Base-by-base conservation (phyloP, 53 echinoderm and acorn worm genomes). In the Henricia sp. region DNA sequence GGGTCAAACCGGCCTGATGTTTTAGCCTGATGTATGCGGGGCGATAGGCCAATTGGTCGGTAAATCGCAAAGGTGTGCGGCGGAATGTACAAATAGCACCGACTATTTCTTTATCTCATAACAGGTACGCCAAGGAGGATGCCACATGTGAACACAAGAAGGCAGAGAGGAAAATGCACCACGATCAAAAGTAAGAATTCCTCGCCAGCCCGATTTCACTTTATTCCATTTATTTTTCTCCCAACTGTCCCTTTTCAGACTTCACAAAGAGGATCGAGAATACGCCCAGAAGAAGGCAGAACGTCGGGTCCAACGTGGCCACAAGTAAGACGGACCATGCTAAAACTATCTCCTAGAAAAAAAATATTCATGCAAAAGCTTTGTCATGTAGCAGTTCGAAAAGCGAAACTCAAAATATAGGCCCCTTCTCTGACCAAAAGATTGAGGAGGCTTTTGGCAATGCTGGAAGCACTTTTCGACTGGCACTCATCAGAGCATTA, bases 51-150 rank as follows among this genome's bases (percentile, higher is more conserved):
- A 46, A 46, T 46, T n/a, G n/a, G n/a, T n/a, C n/a, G n/a, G n/a
- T n/a, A n/a, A n/a, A n/a, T n/a, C n/a, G n/a, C n/a, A n/a, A n/a
- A n/a, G n/a, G n/a, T n/a, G n/a, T n/a, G n/a, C n/a, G n/a, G n/a
- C n/a, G n/a, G n/a, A n/a, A n/a, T n/a, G n/a, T n/a, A n/a, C n/a
- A n/a, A n/a, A n/a, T n/a, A n/a, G 29, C 33, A 9, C 29, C 33
- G 62, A 60, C 62, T 12, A 83, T n/a, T 0, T 11, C 71, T 55
- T 64, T 46, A 42, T 80, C 21, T 44, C 50, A 63, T 50, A n/a
- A 30, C 74, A 93, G 94, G 70, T 94, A 74, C 70, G 94, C 94
- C 26, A 88, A 83, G 62, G 94, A 94, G 51, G 94, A 94, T 70
- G 91, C 94, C 27, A 83, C 59, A 40, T 6, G 36, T 20, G 91